Percentiles rank a stretch among this genome's conserved stretches.
phyloP scores from a whole-genome alignment of 2,888 invertebrate species.

The Lochmaea crataegi region DNA sequence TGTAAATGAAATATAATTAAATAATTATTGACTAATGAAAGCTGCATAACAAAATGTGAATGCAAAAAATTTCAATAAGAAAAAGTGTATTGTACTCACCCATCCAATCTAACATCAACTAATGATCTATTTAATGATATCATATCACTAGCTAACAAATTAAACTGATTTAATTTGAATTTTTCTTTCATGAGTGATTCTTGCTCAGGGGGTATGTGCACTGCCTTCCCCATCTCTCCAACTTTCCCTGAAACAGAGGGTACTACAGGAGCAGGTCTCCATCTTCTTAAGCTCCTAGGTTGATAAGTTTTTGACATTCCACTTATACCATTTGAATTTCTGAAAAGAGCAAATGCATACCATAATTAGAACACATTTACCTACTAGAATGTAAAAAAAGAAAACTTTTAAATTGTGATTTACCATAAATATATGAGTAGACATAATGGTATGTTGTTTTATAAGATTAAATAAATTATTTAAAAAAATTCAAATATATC shows the following conservation, averaged over 20 bases:
- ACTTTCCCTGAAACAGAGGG: constrained; percentile 76
- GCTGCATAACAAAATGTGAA: no score
- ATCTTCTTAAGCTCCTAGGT: constrained; percentile 71
- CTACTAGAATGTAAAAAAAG: not conserved
- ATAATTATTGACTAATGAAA: no score
- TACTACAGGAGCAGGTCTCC: constrained; percentile 80
- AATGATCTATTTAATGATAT: constrained; percentile 96
- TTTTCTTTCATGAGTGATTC: constrained; percentile 92
- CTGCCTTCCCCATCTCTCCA: constrained; percentile 95
- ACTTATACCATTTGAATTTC: constrained; percentile 32
- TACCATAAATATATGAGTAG: no score
- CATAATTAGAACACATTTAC: not conserved
- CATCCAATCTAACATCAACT: constrained; percentile 91
- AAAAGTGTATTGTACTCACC: constrained; percentile 68
- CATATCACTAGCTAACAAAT: constrained; percentile 96
- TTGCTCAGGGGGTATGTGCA: constrained; percentile 87
- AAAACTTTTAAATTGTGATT: not conserved
- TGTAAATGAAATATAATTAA: no score
- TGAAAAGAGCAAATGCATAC: constrained; percentile 36
- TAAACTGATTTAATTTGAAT: constrained; percentile 99
- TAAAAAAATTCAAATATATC: no score
- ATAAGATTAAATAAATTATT: no score
- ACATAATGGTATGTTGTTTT: no score
- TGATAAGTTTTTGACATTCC: constrained; percentile 60
- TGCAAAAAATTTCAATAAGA: not conserved